Evolutionary conservation across 2,888 invertebrate genomes (phyloP), one percentile per base, ranked within the genome.

Genomic region (Unio pictorum): DNA sequence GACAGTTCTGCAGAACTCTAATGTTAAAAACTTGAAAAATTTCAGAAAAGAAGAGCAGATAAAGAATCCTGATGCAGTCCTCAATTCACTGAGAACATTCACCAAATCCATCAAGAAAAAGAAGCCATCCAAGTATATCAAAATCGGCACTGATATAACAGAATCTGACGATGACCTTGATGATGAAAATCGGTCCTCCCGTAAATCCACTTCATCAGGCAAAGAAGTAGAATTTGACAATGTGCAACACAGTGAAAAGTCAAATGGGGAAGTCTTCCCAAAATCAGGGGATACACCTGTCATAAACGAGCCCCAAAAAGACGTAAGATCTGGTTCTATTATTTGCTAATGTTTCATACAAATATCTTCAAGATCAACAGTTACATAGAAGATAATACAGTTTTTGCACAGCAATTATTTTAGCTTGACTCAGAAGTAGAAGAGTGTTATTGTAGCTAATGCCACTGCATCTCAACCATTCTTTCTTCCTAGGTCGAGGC

Each of bases 11-110:
- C 45, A 45, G 45, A 45, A 45, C 45, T 45, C 45, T 15, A 15
- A 45, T 45, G 45, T 45, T 45, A 15, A 45, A 15, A 45, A 45
- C 45, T 45, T 45, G 11, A 45, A 1, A 45, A 45, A 45, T 45
- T 73, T 45, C 74, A 81, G 86, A 28, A 79, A 80, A 83, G 94
- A 94, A 59, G 97, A 97, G 88, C 96, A 96, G 90, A 93, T 94
- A 89, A 94, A 96, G 84, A 95, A 98, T 91, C 97, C 97, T 4
- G 93, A 94, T 84, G 96, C 96, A 57, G 96, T 96, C 1, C 93
- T 96, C 69, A 95, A 96, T 87, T 98, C 97, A 45, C 93, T 98
- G 67, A 95, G 95, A 86, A 96, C 94, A 88, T 96, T 96, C 88
- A 95, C 96, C 58, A 79, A 81, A 67, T 85, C 86, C 8, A 77